Evolutionary conservation across 2,888 invertebrate genomes (phyloP), one percentile per base, ranked within the genome.

Genomic region (Mycogona germanica): DNA sequence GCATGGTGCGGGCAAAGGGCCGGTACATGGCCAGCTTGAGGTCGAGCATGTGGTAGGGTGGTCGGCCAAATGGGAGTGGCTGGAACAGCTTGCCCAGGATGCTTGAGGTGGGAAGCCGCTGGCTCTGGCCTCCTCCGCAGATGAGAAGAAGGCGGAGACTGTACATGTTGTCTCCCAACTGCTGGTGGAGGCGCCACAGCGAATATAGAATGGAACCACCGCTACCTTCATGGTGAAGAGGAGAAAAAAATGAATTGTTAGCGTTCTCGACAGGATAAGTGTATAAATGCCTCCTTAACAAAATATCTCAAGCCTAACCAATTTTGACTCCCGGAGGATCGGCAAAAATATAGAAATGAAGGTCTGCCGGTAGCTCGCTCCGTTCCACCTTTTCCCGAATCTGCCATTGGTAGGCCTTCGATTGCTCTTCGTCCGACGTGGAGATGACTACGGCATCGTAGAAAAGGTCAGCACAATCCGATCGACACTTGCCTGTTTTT

Each of bases 61-160:
- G 12, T 5, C 48, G 42, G 9, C 62, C 68, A 46, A 66, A 60
- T 1, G 73, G 72, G 9, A 72, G 57, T 30, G 70, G 65, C 14
- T 69, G 66, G 58, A 73, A 73, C 3, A 73, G 62, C 59, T 73
- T 73, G 2, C 73, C 73, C 7, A 72, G 62, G 17, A 69, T 64
- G 54, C 68, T 68, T 23, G 70, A 66, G 56, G 68, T 71, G 6
- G 73, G 73, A 59, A 73, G 64, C n/a, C 73, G 61, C 61, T 72
- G 69, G 57, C 73, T 73, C 60, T 68, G 67, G 2, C 73, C 73
- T 12, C 73, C 73, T 45, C 72, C 69, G 60, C 70, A 72, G 21
- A 73, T 68, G 14, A 73, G 61, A 9, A 73, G 61, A 2, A 72
- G 62, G 46, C 64, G 62, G 59, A 59, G 61, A 3, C 55, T 41